These are phyloP conservation scores for Rhadina sibilatrix DNA, from an alignment of 2,113 vertebrate genomes.

Conservation along the genomic window DNA sequence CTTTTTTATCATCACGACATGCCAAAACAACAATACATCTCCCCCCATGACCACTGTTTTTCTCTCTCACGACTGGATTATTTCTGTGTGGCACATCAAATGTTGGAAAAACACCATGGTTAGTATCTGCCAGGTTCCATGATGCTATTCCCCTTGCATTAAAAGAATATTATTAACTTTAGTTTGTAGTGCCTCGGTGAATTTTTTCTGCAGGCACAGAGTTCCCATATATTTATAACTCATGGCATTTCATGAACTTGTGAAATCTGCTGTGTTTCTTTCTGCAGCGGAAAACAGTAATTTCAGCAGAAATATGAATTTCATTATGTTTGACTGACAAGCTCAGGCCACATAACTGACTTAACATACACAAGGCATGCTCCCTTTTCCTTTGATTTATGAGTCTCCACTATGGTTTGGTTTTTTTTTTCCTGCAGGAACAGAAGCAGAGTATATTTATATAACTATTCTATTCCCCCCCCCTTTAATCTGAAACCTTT, in stretches of 20 bases:
- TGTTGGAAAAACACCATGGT: neutral
- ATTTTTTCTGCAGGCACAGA: neutral
- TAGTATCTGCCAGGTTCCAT: neutral
- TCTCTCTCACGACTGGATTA: neutral
- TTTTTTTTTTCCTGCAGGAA: neutral
- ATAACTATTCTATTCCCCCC: neutral
- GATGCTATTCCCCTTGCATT: neutral
- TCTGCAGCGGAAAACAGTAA: neutral
- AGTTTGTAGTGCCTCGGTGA: neutral
- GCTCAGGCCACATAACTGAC: neutral
- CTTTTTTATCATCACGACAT: neutral
- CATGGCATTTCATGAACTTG: neutral
- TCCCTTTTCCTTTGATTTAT: neutral
- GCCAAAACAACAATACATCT: neutral
- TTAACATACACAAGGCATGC: neutral
- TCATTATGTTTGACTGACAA: neutral
- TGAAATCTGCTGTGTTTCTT: neutral
- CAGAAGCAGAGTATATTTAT: neutral
- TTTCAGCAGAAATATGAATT: conserved; percentile 18
- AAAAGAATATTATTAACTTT: neutral
- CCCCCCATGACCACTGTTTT: neutral
- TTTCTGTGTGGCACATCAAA: neutral
- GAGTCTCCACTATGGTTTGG: neutral
- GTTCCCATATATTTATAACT: neutral
- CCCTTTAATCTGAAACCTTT: neutral